phyloP scores from a whole-genome alignment of 2,888 invertebrate genomes.

The Sarcophaga carnaria region DNA sequence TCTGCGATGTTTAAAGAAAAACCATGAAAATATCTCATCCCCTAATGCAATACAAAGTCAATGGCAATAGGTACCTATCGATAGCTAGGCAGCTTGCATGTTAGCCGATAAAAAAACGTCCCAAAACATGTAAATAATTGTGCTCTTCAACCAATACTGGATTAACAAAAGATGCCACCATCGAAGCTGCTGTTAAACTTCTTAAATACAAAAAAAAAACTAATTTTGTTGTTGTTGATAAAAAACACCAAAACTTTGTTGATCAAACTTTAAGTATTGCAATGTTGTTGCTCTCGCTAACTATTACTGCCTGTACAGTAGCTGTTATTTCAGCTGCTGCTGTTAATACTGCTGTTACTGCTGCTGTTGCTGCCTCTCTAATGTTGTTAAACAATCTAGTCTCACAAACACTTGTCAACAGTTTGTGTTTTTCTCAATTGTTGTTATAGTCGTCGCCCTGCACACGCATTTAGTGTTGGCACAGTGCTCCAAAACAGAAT shows the following conservation, averaged over 20 bases:
- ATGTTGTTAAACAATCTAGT: conserved; percentile 36
- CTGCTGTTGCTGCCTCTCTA: conserved; percentile 15
- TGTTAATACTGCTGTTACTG: not conserved
- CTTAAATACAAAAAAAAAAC: not conserved
- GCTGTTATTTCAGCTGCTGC: not conserved
- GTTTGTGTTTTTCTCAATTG: conserved; percentile 8
- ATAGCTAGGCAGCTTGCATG: too few species aligned
- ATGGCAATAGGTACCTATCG: not conserved
- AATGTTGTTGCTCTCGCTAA: conserved; percentile 22
- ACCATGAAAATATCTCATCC: conserved; percentile 28
- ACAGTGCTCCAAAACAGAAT: not conserved
- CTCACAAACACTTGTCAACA: conserved; percentile 43
- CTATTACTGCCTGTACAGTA: not conserved
- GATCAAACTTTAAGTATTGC: conserved; percentile 50
- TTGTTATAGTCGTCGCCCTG: not conserved
- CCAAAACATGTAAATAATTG: conserved; percentile 46
- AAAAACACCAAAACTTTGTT: conserved; percentile 55
- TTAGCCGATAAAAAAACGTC: conserved; percentile 1
- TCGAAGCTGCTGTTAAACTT: not conserved
- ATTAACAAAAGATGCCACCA: conserved; percentile 35
- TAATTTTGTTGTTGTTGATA: not conserved
- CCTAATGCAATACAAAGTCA: conserved; percentile 19
- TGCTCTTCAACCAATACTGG: not conserved
- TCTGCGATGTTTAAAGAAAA: conserved; percentile 49
- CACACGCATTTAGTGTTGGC: not conserved